Base-by-base conservation (phyloP, 2,113 vertebrate genomes). In the Ginglymostoma cirratum region DNA sequence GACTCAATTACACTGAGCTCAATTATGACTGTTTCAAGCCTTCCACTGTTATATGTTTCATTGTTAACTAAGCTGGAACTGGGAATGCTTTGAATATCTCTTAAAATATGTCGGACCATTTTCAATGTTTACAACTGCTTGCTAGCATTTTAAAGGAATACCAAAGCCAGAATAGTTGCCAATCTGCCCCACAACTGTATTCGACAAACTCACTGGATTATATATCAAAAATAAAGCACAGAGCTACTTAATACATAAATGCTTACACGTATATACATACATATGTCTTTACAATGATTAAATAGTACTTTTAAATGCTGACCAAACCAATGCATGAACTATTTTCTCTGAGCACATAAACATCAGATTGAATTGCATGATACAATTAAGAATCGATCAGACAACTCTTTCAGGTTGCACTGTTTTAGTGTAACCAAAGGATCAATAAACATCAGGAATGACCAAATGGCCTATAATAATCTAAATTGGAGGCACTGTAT, bases 381-480 rank as follows among this genome's bases (percentile, higher is more conserved):
- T 15, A 61, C 52, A 23, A n/a, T 34, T 90, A 30, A 65, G 87
- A 90, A 61, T 45, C 8, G 78, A 42, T 90, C 87, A 61, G 27
- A 90, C 87, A 90, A 61, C 87, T 89, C 48, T 55, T 52, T 61
- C 55, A 21, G 52, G 87, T 14, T 52, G 23, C 87, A 65, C 23
- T 52, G 55, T 61, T 61, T 90, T 52, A 61, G 55, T 90, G 12
- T 52, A n/a, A 61, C 24, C 52, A 90, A 90, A 61, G 52, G 52
- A 61, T 61, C 86, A 55, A 90, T 90, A 61, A 65, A 30, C 24
- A 90, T 30, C 48, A 90, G 45, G 30, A 61, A 55, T 15, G 12
- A 90, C 52, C 87, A 61, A 90, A 90, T 90, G 87, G 17, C 80
- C 80, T 45, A 45, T 83, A 83, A 90, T 90, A 52, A 27, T 30